These are phyloP conservation scores for Drosophila burlai DNA, from an alignment of 1,140 invertebrate genomes.

Conservation along the genomic window DNA sequence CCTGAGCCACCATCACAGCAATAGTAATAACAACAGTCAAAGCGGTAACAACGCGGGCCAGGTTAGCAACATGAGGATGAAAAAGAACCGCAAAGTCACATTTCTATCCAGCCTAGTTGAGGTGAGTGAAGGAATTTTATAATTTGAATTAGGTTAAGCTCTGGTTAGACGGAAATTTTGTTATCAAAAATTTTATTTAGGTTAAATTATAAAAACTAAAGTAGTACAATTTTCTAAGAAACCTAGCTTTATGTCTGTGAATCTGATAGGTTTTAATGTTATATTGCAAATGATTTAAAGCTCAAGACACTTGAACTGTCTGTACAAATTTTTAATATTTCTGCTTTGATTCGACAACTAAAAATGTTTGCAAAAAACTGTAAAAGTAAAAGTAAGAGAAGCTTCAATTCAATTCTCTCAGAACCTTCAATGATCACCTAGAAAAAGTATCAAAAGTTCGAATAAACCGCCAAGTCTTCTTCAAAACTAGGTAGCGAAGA, in stretches of 20 bases:
- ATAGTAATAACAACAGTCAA: constrained; percentile 18
- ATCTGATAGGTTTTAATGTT: neutral
- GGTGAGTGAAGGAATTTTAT: constrained; percentile 52
- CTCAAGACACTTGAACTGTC: neutral
- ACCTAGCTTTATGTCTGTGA: neutral
- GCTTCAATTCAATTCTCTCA: too few relatives aligned
- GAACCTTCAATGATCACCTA: neutral
- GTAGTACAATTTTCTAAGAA: neutral
- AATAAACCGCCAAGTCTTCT: neutral
- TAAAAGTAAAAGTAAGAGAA: too few relatives aligned
- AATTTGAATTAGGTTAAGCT: neutral
- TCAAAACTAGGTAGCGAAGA: constrained; percentile 31
- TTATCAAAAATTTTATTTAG: neutral
- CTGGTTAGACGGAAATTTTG: neutral
- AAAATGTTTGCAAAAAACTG: neutral
- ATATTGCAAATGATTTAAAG: neutral
- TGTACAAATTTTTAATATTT: neutral
- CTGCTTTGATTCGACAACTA: neutral
- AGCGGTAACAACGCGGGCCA: constrained; percentile 30
- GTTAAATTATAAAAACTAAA: neutral
- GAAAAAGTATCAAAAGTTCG: neutral
- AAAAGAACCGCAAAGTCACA: constrained; percentile 84
- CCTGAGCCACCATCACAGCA: constrained; percentile 19
- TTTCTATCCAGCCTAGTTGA: constrained; percentile 80
- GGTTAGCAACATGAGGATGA: constrained; percentile 72